Evolutionary conservation across 2,888 invertebrate species (phyloP).

Genomic region (Scelioninae gen. 2): DNA sequence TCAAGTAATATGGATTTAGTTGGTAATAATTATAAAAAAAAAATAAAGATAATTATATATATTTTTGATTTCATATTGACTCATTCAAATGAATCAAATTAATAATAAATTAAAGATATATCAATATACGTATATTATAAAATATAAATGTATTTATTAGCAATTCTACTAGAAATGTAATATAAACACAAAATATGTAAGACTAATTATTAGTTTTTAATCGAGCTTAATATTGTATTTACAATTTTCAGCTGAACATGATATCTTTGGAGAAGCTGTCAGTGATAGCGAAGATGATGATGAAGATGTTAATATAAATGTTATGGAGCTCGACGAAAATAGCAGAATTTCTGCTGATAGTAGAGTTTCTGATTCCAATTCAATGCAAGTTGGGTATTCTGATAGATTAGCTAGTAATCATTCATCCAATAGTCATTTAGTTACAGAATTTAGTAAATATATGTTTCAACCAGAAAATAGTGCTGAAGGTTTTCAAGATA

Average conservation of each 20-base stretch:
- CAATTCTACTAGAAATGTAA: no score
- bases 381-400: constrained; percentile 76
- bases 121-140: no score
- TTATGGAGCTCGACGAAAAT: constrained; percentile 87
- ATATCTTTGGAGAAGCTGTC: constrained; percentile 94
- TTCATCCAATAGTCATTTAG: constrained; percentile 54
- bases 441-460: constrained; percentile 77
- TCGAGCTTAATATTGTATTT: constrained; percentile 10
- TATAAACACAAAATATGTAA: neutral
- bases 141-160: no score
- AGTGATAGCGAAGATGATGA: constrained; percentile 94
- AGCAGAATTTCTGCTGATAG: constrained; percentile 86
- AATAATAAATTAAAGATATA: no score
- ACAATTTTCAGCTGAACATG: constrained; percentile 80
- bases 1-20: constrained; percentile 75
- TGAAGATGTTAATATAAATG: constrained; percentile 81
- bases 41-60: neutral
- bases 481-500: constrained; percentile 58
- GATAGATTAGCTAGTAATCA: constrained; percentile 65
- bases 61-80: neutral
- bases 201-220: neutral
- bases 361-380: constrained; percentile 83
- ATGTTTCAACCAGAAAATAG: constrained; percentile 76
- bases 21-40: constrained; percentile 68
- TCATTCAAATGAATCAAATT: neutral